Evolutionary conservation across 2,113 vertebrate species (phyloP).

Genomic region (Tapirus terrestris): DNA sequence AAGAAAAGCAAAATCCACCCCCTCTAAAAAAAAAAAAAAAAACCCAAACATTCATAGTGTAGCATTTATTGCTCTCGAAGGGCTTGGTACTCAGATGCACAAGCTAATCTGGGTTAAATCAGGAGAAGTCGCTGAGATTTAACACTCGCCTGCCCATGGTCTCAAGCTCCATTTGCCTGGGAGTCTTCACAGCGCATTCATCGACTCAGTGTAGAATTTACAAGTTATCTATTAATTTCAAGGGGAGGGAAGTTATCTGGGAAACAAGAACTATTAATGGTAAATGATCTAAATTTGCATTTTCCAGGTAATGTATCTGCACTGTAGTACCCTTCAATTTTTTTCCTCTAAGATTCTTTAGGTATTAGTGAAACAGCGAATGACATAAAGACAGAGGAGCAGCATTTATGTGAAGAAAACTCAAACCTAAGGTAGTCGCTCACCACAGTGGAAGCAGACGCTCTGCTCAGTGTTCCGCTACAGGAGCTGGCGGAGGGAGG

Average conservation of each 20-base stretch:
- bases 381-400: neutral
- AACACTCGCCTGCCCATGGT: conserved; percentile 73
- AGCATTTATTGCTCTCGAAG: conserved; percentile 89
- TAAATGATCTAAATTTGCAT: conserved; percentile 8
- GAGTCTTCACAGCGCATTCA: conserved; percentile 73
- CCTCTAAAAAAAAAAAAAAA: conserved; percentile 68
- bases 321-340: conserved; percentile 14
- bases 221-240: conserved; percentile 49
- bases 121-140: conserved; percentile 81
- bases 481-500: neutral
- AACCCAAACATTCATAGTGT: conserved; percentile 61
- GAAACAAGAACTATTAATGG: conserved; percentile 56
- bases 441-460: conserved; percentile 16
- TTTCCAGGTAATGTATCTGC: conserved; percentile 39
- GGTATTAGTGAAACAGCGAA: neutral
- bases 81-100: conserved; percentile 79
- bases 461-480: neutral
- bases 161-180: conserved; percentile 66
- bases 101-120: conserved; percentile 78
- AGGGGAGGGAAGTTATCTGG: conserved; percentile 23
- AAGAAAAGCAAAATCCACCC: conserved; percentile 77
- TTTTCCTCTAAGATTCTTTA: neutral
- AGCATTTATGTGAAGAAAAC: neutral
- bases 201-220: conserved; percentile 49
- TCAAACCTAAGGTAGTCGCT: conserved; percentile 14